Evolutionary conservation across 2,888 invertebrate species (phyloP).

Genomic region (Andricus quercusramuli): DNA sequence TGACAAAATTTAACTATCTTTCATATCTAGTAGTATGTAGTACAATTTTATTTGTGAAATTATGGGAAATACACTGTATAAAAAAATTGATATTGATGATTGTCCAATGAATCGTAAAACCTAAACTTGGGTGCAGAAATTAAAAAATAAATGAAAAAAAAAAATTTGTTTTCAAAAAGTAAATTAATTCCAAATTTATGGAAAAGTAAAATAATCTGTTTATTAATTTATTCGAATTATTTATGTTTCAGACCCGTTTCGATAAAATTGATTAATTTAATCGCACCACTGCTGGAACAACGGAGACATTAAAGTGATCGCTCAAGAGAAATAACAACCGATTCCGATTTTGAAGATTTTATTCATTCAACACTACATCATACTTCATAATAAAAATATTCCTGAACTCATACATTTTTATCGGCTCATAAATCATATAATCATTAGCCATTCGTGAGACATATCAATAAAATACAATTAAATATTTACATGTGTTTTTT

Average conservation of each 20-base stretch:
- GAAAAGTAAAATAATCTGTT: too few species aligned
- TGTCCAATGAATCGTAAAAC: too few species aligned
- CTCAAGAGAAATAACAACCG: background rate
- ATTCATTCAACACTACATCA: background rate
- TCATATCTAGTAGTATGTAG: too few species aligned
- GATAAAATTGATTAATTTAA: conserved; percentile 34
- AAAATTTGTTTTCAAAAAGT: too few species aligned
- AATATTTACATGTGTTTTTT: background rate
- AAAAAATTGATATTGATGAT: too few species aligned
- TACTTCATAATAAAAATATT: background rate
- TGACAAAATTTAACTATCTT: too few species aligned
- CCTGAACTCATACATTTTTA: background rate
- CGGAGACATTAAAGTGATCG: background rate
- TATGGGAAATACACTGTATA: too few species aligned
- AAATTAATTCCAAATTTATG: too few species aligned
- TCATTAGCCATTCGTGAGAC: background rate
- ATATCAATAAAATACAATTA: background rate
- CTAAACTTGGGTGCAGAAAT: too few species aligned
- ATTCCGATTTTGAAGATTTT: background rate
- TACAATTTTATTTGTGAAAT: too few species aligned
- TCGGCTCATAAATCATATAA: background rate
- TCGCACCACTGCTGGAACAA: conserved; percentile 19
- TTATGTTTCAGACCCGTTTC: conserved; percentile 31
- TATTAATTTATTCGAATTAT: background rate
- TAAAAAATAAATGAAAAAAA: too few species aligned